phyloP scores from a whole-genome alignment of 2,888 invertebrate species.

The Tortricodes alternella region DNA sequence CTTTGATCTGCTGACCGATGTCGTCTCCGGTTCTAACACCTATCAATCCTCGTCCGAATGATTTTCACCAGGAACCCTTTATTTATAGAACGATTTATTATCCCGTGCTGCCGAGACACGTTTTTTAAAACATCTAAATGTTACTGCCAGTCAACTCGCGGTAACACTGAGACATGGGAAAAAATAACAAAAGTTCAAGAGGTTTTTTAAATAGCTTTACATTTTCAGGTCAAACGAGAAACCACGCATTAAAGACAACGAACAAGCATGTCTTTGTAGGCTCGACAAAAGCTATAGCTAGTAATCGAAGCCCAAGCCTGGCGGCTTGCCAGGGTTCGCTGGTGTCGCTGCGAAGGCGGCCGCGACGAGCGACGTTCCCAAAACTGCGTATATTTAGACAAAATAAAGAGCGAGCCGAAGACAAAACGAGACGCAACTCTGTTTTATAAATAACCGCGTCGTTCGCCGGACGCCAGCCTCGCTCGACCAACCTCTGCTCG shows the following conservation, averaged over 20 bases:
- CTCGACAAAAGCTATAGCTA: conserved; percentile 65
- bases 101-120: conserved; percentile 34
- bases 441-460: conserved; percentile 81
- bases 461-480: conserved; percentile 74
- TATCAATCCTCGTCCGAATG: conserved; percentile 45
- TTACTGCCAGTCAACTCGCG: background rate
- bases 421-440: conserved; percentile 83
- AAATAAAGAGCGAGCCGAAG: conserved; percentile 82
- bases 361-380: conserved; percentile 75
- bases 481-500: conserved; percentile 73
- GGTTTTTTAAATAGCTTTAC: background rate
- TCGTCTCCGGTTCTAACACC: conserved; percentile 41
- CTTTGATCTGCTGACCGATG: conserved; percentile 65
- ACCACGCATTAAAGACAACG: conserved; percentile 8
- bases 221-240: conserved; percentile 10
- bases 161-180: background rate
- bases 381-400: conserved; percentile 83
- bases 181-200: background rate
- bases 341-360: conserved; percentile 74
- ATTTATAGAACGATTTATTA: conserved; percentile 51
- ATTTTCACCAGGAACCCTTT: conserved; percentile 41
- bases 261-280: conserved; percentile 40
- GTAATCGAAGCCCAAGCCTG: conserved; percentile 70
- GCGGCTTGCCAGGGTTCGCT: conserved; percentile 67
- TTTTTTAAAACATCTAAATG: background rate